Conservation (phyloP, 2,797 vertebrate genomes). For the Aratinga solstitialis region DNA sequence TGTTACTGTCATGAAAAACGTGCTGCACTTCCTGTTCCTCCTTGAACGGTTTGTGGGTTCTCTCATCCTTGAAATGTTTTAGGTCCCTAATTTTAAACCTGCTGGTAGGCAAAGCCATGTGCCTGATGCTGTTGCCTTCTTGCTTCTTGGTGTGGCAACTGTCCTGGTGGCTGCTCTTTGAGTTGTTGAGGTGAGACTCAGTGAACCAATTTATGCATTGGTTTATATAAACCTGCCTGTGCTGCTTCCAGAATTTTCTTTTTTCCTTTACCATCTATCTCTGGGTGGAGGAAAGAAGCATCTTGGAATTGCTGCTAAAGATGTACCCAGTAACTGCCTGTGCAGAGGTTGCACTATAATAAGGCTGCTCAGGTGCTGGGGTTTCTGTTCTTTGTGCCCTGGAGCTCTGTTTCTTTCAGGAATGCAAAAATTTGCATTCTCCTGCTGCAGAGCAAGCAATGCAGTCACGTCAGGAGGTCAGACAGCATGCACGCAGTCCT, state of each 20-base stretch:
- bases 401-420: neutral
- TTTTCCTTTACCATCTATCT: neutral
- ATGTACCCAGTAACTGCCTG: neutral
- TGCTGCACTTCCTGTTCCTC: neutral
- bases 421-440: neutral
- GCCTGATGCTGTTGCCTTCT: neutral
- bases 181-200: neutral
- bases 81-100: neutral
- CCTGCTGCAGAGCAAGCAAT: neutral
- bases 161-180: neutral
- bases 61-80: neutral
- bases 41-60: neutral
- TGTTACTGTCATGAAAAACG: neutral
- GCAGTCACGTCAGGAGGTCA: neutral
- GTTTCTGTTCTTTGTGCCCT: neutral
- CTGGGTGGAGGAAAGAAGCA: neutral
- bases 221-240: neutral
- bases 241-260: neutral
- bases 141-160: neutral
- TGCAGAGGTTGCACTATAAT: neutral
- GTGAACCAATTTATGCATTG: neutral
- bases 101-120: neutral
- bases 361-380: neutral
- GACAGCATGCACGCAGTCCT: rapidly evolving
- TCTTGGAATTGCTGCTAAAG: neutral